Base-by-base conservation (phyloP, 35 echinoderm and acorn worm genomes). In the Stichopus chloronotus region DNA sequence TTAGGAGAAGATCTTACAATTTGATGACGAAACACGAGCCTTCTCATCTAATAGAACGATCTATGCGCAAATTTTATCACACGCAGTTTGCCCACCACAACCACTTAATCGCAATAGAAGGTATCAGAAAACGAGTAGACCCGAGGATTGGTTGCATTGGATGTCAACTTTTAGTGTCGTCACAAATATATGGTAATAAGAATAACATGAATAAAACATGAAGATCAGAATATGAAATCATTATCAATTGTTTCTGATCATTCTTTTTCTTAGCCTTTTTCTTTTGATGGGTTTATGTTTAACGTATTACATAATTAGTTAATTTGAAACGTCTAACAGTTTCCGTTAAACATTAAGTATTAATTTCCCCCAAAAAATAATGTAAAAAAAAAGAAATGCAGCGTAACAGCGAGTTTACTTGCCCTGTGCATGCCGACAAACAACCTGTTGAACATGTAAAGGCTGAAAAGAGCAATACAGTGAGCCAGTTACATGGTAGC, bases 131-230 rank as follows among this genome's bases (percentile, higher is more conserved):
- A 14, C 19, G 0, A 59, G 21, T 55, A 14, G 82, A 85, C 55
- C 55, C 82, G 22, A 53, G 82, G 16, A 56, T 19, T 58, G 82
- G 82, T 9, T 85, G 82, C 55, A 58, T 85, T 16, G 82, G 82
- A 21, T 85, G 82, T 55, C 82, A 85, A 7, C 82, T 85, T 10
- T 21, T 85, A 20, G 82, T 85, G 20, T 85, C 82, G 9, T 85
- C 82, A 19, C 16, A 85, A 23, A 56, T 85, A 6, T 85, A 85
- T 85, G 82, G 82, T 10, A 85, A 85, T 85, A 58, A n/a, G 17
- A 74, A 74, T 19, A 0, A 20, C 19, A 16, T 14, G 13, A n/a
- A 20, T 5, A 20, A 21, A 74, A 74, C 19, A 65, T 19, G 11
- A 19, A 24, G 19, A 5, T 74, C 13, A 74, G 13, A 72, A 2